phyloP scores from a whole-genome alignment of 2,888 invertebrate species.

The Dryocosmus kuriphilus region DNA sequence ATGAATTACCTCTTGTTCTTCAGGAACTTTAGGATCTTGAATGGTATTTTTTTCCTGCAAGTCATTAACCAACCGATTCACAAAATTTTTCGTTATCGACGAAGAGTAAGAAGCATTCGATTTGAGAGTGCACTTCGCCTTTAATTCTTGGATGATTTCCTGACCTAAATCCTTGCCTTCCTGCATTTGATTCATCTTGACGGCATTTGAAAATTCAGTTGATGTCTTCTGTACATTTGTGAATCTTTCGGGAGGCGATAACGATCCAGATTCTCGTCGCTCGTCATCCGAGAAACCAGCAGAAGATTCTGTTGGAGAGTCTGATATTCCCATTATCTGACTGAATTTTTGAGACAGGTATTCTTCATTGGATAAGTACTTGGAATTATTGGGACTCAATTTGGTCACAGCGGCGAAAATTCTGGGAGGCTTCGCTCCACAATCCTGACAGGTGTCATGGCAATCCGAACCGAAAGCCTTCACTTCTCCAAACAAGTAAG shows the following conservation, averaged over 20 bases:
- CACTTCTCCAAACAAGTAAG: constrained; percentile 13
- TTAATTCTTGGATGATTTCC: background rate
- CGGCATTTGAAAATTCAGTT: background rate
- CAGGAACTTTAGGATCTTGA: background rate
- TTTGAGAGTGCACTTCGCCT: background rate
- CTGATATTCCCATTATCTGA: background rate
- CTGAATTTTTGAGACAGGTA: background rate
- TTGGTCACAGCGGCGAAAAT: background rate
- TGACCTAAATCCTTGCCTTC: background rate
- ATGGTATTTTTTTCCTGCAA: background rate
- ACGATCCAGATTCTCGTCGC: background rate
- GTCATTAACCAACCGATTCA: background rate
- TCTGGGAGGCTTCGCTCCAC: background rate
- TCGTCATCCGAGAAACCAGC: background rate
- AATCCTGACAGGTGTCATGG: background rate
- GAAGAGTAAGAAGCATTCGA: background rate
- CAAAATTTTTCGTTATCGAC: background rate
- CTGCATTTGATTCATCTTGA: background rate
- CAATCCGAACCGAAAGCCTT: constrained; percentile 38
- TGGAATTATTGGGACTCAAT: background rate
- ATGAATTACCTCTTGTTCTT: background rate
- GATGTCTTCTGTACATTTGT: background rate
- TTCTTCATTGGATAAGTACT: background rate
- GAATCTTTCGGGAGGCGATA: background rate
- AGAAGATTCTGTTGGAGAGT: background rate